Base-by-base conservation (phyloP, 2,888 invertebrate genomes). In the Carpatolechia fugitivella region DNA sequence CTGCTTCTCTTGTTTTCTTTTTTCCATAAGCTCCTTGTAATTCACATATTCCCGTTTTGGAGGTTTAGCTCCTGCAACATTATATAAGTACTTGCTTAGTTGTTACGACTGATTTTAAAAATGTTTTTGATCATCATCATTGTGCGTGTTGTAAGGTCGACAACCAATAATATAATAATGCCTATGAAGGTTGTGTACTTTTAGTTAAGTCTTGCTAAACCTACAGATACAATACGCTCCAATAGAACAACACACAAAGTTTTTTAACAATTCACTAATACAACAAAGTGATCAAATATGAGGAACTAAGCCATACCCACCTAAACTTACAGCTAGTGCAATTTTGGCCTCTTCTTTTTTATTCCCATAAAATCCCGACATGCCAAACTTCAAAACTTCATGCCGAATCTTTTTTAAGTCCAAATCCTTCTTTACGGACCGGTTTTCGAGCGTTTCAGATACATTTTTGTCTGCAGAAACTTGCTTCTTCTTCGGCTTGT, bases 321-420 rank as follows among this genome's bases (percentile, higher is more conserved):
- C 97, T 72, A 98, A 91, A 78, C 94, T 95, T 31, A 97, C 92
- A 0, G 96, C 94, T 13, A 95, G 81, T 3, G 94, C 93, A 41
- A 95, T 92, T 88, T 95, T 95, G n/a, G 96, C 96, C 76, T 95
- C 93, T 66, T 93, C 92, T 69, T 95, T 95, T 70, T 94, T 93
- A 8, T 91, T 86, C 1, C 93, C 87, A 55, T 93, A 91, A 54
- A 96, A 93, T 52, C 96, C 96, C 24, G 93, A 92, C 85, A 96
- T 94, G 31, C 96, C 97, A 79, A 97, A 96, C 72, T 95, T 96
- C 6, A 96, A 92, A 3, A 98, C 92, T 75, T 98, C 97, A 78
- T 94, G 94, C 52, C 95, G 92, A 0, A 95, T 94, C 69, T 91
- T 93, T 66, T 95, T 95, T 68, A 97, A 92, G 65, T 95, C 94